A percentile compares a stretch with the other conserved stretches of the same genome.
These are phyloP conservation scores for Gasterosteus aculeatus DNA, from an alignment of 2,113 vertebrate species.

Conservation along the genomic window DNA sequence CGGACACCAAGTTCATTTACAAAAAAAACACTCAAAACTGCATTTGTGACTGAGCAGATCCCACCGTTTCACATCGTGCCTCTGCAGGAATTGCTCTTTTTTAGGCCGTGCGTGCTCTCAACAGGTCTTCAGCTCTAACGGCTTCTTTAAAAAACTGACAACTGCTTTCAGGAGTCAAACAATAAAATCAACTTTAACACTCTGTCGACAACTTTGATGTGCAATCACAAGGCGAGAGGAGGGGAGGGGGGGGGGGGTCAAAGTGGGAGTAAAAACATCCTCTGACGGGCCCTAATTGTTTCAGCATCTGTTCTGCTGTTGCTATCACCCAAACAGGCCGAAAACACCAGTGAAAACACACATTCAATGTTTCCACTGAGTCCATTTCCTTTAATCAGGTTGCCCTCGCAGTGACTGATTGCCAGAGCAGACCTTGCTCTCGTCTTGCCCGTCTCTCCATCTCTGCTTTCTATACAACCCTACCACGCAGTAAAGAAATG, in stretches of 20 bases:
- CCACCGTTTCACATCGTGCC: neutral
- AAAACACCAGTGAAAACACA: conserved; percentile 66
- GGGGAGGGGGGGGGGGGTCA: conserved; percentile 7
- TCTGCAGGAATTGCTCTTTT: conserved; percentile 8
- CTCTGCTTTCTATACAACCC: conserved; percentile 50
- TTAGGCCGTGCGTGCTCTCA: conserved; percentile 36
- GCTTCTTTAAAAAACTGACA: conserved; percentile 52
- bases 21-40: neutral
- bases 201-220: conserved; percentile 77
- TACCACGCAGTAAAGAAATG: conserved; percentile 21
- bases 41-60: neutral
- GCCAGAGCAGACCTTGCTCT: conserved; percentile 52
- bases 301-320: conserved; percentile 74
- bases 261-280: conserved; percentile 76
- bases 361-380: conserved; percentile 69
- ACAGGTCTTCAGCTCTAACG: conserved; percentile 31
- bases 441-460: conserved; percentile 28
- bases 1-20: neutral
- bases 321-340: conserved; percentile 59
- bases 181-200: conserved; percentile 77
- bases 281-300: conserved; percentile 72
- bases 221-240: conserved; percentile 58
- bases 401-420: conserved; percentile 66
- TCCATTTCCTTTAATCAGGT: conserved; percentile 77
- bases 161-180: conserved; percentile 68